phyloP scores from a whole-genome alignment of 23 tunicate genomes.

The Botrylloides violaceus region DNA sequence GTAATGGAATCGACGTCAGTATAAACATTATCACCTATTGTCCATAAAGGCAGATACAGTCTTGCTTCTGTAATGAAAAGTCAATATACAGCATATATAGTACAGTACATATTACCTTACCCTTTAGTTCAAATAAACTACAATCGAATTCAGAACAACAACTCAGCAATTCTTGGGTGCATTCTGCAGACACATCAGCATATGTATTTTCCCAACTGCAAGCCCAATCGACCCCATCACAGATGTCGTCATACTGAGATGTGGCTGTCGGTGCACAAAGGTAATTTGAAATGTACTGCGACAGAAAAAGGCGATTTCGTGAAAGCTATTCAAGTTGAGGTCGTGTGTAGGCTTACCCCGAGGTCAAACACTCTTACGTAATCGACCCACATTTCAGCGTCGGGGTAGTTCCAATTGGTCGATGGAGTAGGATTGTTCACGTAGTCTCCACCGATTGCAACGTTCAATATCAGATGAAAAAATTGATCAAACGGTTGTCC shows the following conservation, averaged over 20 bases:
- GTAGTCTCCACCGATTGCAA: conserved; percentile 93
- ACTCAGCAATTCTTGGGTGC: conserved; percentile 36
- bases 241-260: conserved; percentile 46
- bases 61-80: too few relatives aligned
- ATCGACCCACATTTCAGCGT: conserved; percentile 94
- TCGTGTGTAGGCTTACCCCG: conserved; percentile 30
- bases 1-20: too few relatives aligned
- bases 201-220: conserved; percentile 48
- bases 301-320: too few relatives aligned
- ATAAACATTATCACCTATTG: too few relatives aligned
- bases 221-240: conserved; percentile 88
- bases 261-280: conserved; percentile 40
- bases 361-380: conserved; percentile 68
- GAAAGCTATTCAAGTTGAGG: too few relatives aligned
- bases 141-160: conserved; percentile 49
- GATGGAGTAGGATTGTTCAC: conserved; percentile 66
- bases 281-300: conserved; percentile 55
- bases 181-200: conserved; percentile 82
- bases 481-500: conserved; percentile 79
- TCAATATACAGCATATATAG: too few relatives aligned
- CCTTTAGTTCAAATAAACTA: conserved; percentile 1
- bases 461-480: conserved; percentile 80
- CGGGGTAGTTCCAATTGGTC: conserved; percentile 79
- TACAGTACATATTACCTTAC: too few relatives aligned
- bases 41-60: too few relatives aligned